Evolutionary conservation across 2,113 vertebrate species (phyloP).

Genomic region (Tauraco erythrolophus): DNA sequence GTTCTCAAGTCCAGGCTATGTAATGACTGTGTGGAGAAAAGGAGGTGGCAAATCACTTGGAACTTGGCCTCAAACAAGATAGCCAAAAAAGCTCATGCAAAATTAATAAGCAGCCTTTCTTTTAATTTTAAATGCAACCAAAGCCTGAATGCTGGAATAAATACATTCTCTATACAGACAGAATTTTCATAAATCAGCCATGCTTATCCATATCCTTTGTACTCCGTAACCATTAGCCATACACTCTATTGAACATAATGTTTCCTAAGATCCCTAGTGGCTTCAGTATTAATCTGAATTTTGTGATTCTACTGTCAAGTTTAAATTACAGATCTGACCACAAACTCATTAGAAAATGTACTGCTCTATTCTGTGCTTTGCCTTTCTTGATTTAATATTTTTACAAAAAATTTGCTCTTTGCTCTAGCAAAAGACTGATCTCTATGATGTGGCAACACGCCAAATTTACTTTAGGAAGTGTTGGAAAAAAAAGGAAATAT

Average conservation of each 20-base stretch:
- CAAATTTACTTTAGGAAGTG: background rate
- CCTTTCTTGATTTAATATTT: background rate
- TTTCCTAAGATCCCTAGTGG: constrained; percentile 23
- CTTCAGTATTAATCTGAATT: constrained; percentile 45
- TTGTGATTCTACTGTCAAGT: constrained; percentile 18
- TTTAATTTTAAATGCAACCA: constrained; percentile 39
- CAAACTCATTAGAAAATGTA: constrained; percentile 33
- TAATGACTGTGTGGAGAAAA: background rate
- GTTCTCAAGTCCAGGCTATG: background rate
- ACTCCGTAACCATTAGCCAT: constrained; percentile 32
- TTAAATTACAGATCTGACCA: constrained; percentile 39
- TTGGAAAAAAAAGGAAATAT: background rate
- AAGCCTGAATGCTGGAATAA: constrained; percentile 40
- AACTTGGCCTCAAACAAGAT: background rate
- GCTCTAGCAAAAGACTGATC: background rate
- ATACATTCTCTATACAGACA: background rate
- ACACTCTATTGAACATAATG: constrained; percentile 6
- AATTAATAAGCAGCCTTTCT: constrained; percentile 26
- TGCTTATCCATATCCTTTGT: constrained; percentile 13
- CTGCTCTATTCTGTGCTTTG: background rate
- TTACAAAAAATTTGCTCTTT: background rate
- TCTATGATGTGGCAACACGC: background rate
- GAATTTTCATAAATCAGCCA: constrained; percentile 55
- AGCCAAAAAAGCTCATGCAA: constrained; percentile 38
- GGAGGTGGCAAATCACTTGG: constrained; percentile 17